Conservation (phyloP, 1,140 invertebrate genomes). For the Leguminivora glycinivorella region DNA sequence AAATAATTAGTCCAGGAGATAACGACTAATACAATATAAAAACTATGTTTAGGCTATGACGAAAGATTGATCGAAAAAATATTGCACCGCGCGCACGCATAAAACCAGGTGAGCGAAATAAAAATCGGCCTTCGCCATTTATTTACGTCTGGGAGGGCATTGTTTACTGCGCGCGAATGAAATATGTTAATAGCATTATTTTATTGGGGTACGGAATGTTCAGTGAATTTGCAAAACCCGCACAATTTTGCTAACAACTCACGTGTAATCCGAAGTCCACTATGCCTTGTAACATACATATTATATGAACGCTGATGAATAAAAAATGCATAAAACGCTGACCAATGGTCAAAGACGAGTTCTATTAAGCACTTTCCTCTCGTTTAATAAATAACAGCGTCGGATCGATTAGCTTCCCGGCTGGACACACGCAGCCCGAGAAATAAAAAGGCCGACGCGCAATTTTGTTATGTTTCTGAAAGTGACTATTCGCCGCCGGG, state of each 20-base stretch:
- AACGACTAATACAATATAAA: no score
- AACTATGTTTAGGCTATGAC: neutral
- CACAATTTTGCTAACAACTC: constrained; percentile 6
- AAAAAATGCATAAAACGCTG: neutral
- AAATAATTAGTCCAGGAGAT: no score
- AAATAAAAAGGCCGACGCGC: neutral
- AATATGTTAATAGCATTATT: constrained; percentile 6
- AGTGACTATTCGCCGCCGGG: constrained; percentile 52
- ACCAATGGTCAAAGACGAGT: neutral
- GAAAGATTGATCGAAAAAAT: neutral
- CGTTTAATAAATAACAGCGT: neutral
- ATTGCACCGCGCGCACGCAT: neutral
- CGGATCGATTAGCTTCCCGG: neutral
- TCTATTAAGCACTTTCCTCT: neutral
- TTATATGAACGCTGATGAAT: neutral
- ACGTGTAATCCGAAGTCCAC: neutral
- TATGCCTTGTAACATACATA: neutral
- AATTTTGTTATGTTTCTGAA: constrained; percentile 37
- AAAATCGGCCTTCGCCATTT: constrained; percentile 60
- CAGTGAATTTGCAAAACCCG: neutral
- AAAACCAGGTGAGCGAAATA: constrained; percentile 66
- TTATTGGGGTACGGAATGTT: constrained; percentile 4
- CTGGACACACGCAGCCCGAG: neutral
- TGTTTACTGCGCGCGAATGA: constrained; percentile 15
- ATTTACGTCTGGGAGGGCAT: constrained; percentile 50